phyloP scores from a whole-genome alignment of 2,113 vertebrate genomes.

The Lepus timidus region DNA sequence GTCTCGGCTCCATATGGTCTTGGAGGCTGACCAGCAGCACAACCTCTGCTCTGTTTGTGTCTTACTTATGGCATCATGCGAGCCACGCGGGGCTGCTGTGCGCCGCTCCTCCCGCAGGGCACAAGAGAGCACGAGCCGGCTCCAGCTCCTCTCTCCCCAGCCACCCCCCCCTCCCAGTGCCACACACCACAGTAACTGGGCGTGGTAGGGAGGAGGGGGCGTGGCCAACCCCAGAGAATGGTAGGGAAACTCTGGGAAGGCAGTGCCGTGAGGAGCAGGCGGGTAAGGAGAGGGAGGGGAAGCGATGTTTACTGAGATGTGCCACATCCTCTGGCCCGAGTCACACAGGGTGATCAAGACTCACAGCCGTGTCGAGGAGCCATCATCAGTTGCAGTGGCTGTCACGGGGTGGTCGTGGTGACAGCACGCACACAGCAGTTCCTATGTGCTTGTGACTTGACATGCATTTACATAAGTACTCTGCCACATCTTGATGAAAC shows the following conservation, averaged over 20 bases:
- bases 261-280: not conserved
- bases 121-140: constrained; percentile 41
- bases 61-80: not conserved
- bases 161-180: not conserved
- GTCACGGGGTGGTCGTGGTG: too few species aligned
- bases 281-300: too few species aligned
- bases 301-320: too few species aligned
- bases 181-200: not conserved
- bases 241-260: not conserved
- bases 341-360: too few species aligned
- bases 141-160: not conserved
- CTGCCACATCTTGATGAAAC: too few species aligned
- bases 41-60: constrained; percentile 79
- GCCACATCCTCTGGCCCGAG: too few species aligned
- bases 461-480: too few species aligned
- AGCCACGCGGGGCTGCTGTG: not conserved
- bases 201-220: not conserved
- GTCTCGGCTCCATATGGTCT: constrained; percentile 82
- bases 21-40: constrained; percentile 74
- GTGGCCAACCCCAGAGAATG: not conserved
- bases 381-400: too few species aligned
- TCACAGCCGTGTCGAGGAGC: too few species aligned
- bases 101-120: constrained; percentile 58
- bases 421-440: too few species aligned
- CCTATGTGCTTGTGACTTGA: too few species aligned